Evolutionary conservation across 2,888 invertebrate species (phyloP), one percentile per base, ranked within the genome.

Genomic region (Zaprionus bogoriensis): DNA sequence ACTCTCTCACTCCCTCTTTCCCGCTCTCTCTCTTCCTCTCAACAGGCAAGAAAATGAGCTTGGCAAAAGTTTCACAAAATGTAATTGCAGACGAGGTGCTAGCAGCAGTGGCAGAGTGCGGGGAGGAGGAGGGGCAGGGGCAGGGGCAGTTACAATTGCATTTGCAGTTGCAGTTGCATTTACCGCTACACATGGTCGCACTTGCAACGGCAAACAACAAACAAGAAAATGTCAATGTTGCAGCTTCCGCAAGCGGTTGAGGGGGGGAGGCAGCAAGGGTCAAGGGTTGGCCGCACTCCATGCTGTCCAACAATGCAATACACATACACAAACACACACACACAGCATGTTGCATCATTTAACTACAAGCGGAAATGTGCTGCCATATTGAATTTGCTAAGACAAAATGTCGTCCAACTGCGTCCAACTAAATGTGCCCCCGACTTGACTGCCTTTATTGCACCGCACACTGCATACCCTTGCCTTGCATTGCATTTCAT

Each of bases 321-420:
- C 36, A 36, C 39, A 23, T 27, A 7, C 27, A 9, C 6, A 20
- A 36, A 28, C 17, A 39, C 3, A 12, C 39, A 36, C 20, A 28
- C 32, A 22, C 38, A 23, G 45, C 45, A 58, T 48, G 65, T 45
- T 62, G 69, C 67, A 73, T 73, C 59, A 67, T 66, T 77, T 71
- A 74, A 68, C 62, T 47, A 42, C 45, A 46, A 67, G 45, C 79
- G 81, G 79, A 79, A 68, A 84, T 77, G 71, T 55, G 64, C 63
- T 71, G 84, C 68, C 78, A 69, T 71, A 80, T 83, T 77, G 74
- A 77, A 79, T 83, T 79, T 70, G 50, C 66, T 44, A 55, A 58
- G 72, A 70, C 74, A 71, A 74, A 77, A 59, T 65, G 73, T 50
- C 38, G 19, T 25, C 22, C 58, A 52, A 14, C 46, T 23, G 45